These are phyloP conservation scores for Drosophila diplacantha DNA, from an alignment of 2,888 invertebrate genomes.

Conservation along the genomic window DNA sequence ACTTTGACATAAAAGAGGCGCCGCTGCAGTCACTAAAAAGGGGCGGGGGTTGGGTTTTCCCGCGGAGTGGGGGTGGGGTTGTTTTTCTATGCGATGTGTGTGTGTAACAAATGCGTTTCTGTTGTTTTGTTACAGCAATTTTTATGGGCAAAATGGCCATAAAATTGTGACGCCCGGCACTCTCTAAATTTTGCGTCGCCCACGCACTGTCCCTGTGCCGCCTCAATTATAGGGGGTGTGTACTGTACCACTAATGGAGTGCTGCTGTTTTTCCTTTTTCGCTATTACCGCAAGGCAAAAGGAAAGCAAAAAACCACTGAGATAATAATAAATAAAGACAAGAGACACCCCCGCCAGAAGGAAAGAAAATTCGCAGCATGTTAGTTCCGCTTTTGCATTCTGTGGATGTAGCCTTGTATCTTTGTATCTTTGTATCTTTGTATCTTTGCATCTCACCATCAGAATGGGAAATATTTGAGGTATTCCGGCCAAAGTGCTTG, in stretches of 20 bases:
- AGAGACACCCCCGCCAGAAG: background rate
- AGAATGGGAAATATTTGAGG: background rate
- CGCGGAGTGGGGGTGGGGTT: background rate
- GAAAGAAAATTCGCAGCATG: background rate
- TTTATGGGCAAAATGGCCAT: conserved; percentile 66
- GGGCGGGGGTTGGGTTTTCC: conserved; percentile 22
- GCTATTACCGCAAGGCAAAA: conserved; percentile 20
- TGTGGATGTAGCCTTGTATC: background rate
- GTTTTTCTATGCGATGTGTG: conserved; percentile 7
- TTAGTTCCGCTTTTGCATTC: conserved; percentile 20
- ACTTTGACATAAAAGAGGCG: conserved; percentile 64
- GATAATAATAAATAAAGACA: background rate
- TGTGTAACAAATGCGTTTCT: conserved; percentile 62
- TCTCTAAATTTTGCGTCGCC: conserved; percentile 40
- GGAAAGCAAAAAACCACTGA: background rate
- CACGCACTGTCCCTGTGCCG: conserved; percentile 35
- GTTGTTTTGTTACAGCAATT: conserved; percentile 64
- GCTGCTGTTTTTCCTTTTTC: conserved; percentile 40
- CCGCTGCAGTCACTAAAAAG: conserved; percentile 38
- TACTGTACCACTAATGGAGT: conserved; percentile 63
- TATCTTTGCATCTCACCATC: background rate
- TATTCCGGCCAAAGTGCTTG: background rate
- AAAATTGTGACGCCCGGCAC: conserved; percentile 51
- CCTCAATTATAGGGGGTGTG: conserved; percentile 48
- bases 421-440: too few species aligned